These are phyloP conservation scores for Calypte anna DNA, from an alignment of 2,113 vertebrate genomes.

Conservation along the genomic window DNA sequence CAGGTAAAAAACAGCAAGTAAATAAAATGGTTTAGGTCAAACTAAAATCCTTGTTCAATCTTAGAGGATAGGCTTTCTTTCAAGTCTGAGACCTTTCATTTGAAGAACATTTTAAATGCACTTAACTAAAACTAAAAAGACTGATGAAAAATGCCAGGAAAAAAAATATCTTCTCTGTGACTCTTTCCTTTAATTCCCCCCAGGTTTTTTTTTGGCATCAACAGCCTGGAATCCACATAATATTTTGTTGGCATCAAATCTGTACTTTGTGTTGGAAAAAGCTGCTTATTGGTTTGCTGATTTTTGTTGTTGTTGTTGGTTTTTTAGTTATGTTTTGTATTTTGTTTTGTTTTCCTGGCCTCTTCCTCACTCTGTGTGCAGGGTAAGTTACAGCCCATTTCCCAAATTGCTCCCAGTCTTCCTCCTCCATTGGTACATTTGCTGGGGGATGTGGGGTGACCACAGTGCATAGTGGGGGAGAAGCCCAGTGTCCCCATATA, in stretches of 20 bases:
- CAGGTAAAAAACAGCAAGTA: background rate
- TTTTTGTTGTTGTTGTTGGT: too few relatives aligned
- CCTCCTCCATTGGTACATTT: background rate
- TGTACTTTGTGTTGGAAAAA: background rate
- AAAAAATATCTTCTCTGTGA: background rate
- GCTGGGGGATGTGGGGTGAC: accelerated
- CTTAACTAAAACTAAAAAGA: background rate
- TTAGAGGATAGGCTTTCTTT: background rate
- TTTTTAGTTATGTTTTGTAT: background rate
- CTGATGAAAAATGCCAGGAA: background rate
- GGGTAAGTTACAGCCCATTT: background rate
- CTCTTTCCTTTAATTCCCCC: background rate
- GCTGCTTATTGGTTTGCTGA: background rate
- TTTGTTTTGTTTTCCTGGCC: background rate
- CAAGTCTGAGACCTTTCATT: background rate
- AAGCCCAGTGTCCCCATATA: accelerated
- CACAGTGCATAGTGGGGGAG: accelerated
- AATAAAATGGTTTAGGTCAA: background rate
- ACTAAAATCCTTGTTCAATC: background rate
- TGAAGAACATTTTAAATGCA: background rate
- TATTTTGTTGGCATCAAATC: background rate
- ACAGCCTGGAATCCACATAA: background rate
- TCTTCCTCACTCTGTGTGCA: background rate
- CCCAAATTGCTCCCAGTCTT: background rate
- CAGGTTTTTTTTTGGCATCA: background rate